Base-by-base conservation (phyloP, 2,797 vertebrate species). In the Rhadinocentrus ornatus region DNA sequence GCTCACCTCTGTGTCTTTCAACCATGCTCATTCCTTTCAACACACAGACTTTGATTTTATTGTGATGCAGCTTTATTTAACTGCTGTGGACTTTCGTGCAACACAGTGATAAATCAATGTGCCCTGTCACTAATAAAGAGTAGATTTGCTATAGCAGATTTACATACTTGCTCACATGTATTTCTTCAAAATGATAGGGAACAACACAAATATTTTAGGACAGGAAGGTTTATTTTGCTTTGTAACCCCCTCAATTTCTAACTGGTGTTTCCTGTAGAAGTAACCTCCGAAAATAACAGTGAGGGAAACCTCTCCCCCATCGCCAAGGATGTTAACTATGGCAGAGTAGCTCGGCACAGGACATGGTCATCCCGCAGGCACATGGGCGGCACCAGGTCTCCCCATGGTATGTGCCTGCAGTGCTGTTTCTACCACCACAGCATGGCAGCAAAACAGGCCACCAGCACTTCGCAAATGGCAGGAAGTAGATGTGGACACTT, bases 281-380 rank as follows among this genome's bases (percentile, higher is more conserved):
- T 96, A 93, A 96, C 96, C 92, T 94, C 95, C 93, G 96, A 97
- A 94, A 95, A 95, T 96, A 96, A 95, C 95, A 95, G 95, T 95
- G 96, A 96, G 93, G 95, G 95, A 90, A 95, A 95, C 91, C 93
- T 94, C 90, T 95, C 95, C 82, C 94, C 94, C 81, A 77, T 93
- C 93, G 93, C 82, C 93, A 95, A 96, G 90, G 94, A 95, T 92
- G 93, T 93, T 95, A 94, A 94, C 95, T 95, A 94, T 95, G 93
- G 93, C 93, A 94, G 93, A 94, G 91, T 93, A 94, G 93, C 90
- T 83, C 93, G 94, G 87, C 93, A 94, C 89, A 90, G 90, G 94
- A 95, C 92, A 82, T 89, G 94, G 92, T 86, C 95, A 83, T 91
- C 92, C 83, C 94, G 92, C 91, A 95, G 93, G 90, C 93, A 88